Evolutionary conservation across 2,888 invertebrate species (phyloP), one percentile per base, ranked within the genome.

Genomic region (Archips crataeganus): DNA sequence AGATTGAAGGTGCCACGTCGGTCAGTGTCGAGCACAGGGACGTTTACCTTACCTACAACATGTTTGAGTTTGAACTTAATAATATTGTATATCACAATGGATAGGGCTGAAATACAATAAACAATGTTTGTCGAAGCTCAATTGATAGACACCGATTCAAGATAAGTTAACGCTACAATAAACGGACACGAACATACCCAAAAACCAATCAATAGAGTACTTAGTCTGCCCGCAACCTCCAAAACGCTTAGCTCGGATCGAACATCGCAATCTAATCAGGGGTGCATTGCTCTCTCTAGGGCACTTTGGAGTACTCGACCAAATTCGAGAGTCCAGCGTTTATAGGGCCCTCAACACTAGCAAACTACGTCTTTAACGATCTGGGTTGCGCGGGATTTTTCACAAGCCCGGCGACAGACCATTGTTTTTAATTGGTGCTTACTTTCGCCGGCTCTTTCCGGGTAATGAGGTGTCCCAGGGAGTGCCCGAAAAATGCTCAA

Each of bases 401-500:
- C 80, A 77, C 78, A 78, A 70, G 76, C 51, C 66, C 71, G 74
- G 77, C 71, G 77, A 67, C 71, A 71, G 73, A 71, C 85, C 86
- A 87, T 87, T 87, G 86, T 88, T 88, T 89, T 90, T 89, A 90
- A 90, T 90, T 89, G 88, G 85, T 84, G 84, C 88, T 89, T 86
- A 84, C 85, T 86, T 87, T 84, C 84, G 81, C 83, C 79, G 82
- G 71, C 79, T 79, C 81, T 85, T 83, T 79, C 77, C 79, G 81
- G 76, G 81, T 85, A 87, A 87, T 85, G 84, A 85, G 83, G 85
- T 84, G 82, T 79, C 82, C 75, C 68, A 23, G 63, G 36, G 67
- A 67, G 63, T 73, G 72, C 61, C 65, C 69, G 74, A 74, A 80
- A 80, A 79, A 78, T 77, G 77, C 76, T 78, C 71, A 75, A 72